phyloP scores from a whole-genome alignment of 1,140 invertebrate genomes.

The Physella acuta region DNA sequence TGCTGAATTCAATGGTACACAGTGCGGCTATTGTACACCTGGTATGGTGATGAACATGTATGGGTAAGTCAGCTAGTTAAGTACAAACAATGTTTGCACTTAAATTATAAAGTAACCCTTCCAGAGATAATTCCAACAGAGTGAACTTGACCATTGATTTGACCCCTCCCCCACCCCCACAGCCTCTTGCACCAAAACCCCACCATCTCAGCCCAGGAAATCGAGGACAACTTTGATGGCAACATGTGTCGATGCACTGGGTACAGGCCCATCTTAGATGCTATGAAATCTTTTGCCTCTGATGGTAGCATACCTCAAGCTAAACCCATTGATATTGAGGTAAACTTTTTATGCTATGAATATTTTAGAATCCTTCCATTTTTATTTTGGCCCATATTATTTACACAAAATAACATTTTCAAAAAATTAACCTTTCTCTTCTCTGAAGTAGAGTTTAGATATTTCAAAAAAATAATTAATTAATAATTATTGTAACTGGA shows the following conservation, averaged over 20 bases:
- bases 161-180: too few relatives aligned
- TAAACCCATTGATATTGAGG: constrained; percentile 30
- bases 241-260: constrained; percentile 50
- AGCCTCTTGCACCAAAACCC: constrained; percentile 37
- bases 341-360: too few relatives aligned
- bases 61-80: constrained; percentile 31
- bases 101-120: neutral
- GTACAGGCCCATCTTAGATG: constrained; percentile 51
- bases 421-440: neutral
- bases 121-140: too few relatives aligned
- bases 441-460: neutral
- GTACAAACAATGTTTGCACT: neutral
- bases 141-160: too few relatives aligned
- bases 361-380: too few relatives aligned
- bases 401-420: neutral
- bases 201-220: constrained; percentile 31
- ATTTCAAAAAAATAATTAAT: neutral
- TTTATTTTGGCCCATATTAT: neutral
- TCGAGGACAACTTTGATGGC: constrained; percentile 45
- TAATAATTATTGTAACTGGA: neutral
- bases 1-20: constrained; percentile 44
- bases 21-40: constrained; percentile 65
- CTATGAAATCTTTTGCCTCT: constrained; percentile 48
- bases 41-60: constrained; percentile 52
- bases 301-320: constrained; percentile 31